Base-by-base conservation (phyloP, 30 jellyfish, hydroid and myxozoan genomes). In the Nemopilema nomurai region DNA sequence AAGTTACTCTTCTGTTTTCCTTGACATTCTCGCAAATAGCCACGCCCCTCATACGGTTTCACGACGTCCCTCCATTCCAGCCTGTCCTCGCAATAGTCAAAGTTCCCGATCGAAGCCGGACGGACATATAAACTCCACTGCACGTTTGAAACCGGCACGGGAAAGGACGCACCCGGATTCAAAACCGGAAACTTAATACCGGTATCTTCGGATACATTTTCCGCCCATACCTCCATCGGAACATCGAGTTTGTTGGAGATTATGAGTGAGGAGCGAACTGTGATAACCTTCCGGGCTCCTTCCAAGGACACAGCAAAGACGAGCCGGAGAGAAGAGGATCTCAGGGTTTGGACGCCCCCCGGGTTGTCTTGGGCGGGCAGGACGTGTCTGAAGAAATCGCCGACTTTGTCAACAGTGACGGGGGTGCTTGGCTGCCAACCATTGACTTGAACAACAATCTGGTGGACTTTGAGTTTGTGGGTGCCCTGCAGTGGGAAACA, bases 341-440 rank as follows among this genome's bases (percentile, higher is more conserved):
- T 50, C 51, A 66, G 8, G 18, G 49, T 18, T 26, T 69, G 96
- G 0, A 71, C 30, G 1, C 79, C 85, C 7, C 86, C 79, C 1
- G 67, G 70, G 62, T 81, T 86, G 18, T 84, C 92, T 67, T 84
- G 72, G 1, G 77, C 71, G 21, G 97, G 92, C 4, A 91, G 49
- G 20, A 80, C 97, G 63, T 82, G 92, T 53, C 99, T 71, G 82
- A 79, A 95, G 83, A 88, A 95, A 19, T 78, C 93, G n/a, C 99
- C 99, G 30, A 90, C 99, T 81, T 89, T 87, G 80, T 95, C 99
- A 49, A 95, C 99, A 27, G 99, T 75, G 19, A 95, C 76, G 20
- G 99, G 99, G 13, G 89, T 77, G 29, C 86, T 76, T 41, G 93
- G 96, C n/a, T 67, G 91, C 96, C 95, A 84, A 19, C 99, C 99